phyloP scores from a whole-genome alignment of 1,140 invertebrate species.

The Tachypleus tridentatus region DNA sequence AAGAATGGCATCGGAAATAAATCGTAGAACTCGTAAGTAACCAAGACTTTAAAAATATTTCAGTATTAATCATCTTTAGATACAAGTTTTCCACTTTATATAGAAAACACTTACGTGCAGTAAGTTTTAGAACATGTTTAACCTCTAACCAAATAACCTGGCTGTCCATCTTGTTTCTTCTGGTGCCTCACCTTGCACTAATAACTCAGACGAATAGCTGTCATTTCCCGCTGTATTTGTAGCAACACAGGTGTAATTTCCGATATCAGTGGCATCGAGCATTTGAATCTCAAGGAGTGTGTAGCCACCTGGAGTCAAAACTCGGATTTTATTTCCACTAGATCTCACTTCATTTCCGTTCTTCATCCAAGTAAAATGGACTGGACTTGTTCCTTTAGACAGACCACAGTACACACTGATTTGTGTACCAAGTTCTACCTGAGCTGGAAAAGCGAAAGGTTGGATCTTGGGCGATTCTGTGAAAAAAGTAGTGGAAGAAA shows the following conservation, averaged over 20 bases:
- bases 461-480: neutral
- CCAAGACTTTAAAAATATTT: too few relatives aligned
- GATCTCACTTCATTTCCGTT: neutral
- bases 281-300: neutral
- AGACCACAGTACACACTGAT: neutral
- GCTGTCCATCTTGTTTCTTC: too few relatives aligned
- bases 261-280: conserved; percentile 17
- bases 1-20: too few relatives aligned
- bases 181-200: conserved; percentile 17
- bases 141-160: too few relatives aligned
- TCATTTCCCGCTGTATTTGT: conserved; percentile 23
- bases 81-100: too few relatives aligned
- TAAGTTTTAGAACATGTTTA: too few relatives aligned
- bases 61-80: too few relatives aligned
- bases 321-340: neutral
- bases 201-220: conserved; percentile 21
- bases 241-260: conserved; percentile 27
- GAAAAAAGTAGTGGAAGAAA: too few relatives aligned
- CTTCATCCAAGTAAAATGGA: neutral
- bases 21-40: too few relatives aligned
- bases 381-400: neutral
- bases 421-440: neutral
- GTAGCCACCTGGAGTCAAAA: neutral
- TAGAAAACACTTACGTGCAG: too few relatives aligned
- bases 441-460: neutral